A percentile compares a stretch with the other conserved stretches of the same genome.
These are phyloP conservation scores for Gallinago media DNA, from an alignment of 2,113 vertebrate species.

Conservation along the genomic window DNA sequence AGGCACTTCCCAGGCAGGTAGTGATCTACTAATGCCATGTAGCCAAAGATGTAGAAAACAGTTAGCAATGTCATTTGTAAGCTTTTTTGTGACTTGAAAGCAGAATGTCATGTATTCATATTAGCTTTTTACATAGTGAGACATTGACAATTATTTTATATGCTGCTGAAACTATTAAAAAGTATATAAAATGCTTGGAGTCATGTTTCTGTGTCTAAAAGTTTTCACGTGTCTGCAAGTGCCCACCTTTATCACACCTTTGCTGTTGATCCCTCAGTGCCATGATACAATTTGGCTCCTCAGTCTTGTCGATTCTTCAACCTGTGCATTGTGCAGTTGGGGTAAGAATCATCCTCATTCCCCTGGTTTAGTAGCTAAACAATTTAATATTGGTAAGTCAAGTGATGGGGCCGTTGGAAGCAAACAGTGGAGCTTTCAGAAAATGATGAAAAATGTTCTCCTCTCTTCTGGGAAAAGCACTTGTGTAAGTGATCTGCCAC, in stretches of 20 bases:
- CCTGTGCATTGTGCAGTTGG: rapidly evolving
- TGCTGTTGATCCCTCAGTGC: not conserved
- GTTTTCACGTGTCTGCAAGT: not conserved
- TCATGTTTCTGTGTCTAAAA: not conserved
- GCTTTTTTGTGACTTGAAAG: not conserved
- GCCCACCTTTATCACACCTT: not conserved
- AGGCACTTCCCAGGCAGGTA: not conserved
- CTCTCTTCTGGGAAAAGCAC: slow-evolving; percentile 12
- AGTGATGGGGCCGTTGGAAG: not conserved
- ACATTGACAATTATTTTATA: not conserved
- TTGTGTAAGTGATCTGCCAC: not conserved
- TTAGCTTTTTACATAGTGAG: not conserved
- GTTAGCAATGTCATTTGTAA: not conserved
- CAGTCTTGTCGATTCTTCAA: not conserved
- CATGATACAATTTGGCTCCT: not conserved
- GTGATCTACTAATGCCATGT: not conserved
- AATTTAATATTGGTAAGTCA: not conserved
- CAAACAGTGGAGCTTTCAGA: not conserved
- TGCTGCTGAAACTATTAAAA: not conserved
- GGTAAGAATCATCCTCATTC: not conserved
- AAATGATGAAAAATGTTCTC: not conserved
- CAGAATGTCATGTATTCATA: not conserved
- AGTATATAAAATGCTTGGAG: not conserved
- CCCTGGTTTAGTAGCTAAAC: not conserved
- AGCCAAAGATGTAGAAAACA: not conserved